A percentile compares a stretch with the other conserved stretches of the same genome.
Evolutionary conservation across 1,140 invertebrate genomes (phyloP).

Genomic region (Drosophila nasuta): DNA sequence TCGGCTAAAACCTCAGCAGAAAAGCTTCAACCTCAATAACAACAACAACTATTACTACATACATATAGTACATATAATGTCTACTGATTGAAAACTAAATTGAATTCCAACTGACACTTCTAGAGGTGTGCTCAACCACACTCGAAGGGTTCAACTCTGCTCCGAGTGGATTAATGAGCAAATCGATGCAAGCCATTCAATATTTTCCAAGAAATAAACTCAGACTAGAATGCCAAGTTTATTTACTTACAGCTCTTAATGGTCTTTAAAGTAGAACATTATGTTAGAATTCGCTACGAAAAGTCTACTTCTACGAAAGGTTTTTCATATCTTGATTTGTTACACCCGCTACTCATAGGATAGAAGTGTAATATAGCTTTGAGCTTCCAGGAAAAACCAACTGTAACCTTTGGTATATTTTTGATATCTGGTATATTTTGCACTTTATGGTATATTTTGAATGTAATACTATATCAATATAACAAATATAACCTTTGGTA

Average conservation of each 20-base stretch:
- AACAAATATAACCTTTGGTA: too few relatives aligned
- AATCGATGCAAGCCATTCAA: slow-evolving; percentile 4
- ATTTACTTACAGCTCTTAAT: not conserved
- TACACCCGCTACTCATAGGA: too few relatives aligned
- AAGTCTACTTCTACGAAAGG: too few relatives aligned
- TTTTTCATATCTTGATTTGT: too few relatives aligned
- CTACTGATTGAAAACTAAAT: slow-evolving; percentile 48
- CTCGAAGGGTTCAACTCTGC: not conserved
- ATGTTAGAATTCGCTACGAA: too few relatives aligned
- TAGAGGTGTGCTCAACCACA: slow-evolving; percentile 1
- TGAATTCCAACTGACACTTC: slow-evolving; percentile 30
- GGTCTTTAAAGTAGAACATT: not conserved
- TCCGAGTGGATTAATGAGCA: not conserved
- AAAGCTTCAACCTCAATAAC: slow-evolving; percentile 9
- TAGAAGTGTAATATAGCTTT: too few relatives aligned
- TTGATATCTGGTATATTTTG: too few relatives aligned
- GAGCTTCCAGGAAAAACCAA: too few relatives aligned
- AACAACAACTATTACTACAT: slow-evolving; percentile 10
- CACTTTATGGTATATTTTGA: too few relatives aligned
- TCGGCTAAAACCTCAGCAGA: slow-evolving; percentile 27
- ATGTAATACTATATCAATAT: too few relatives aligned
- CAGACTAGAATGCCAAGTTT: not conserved
- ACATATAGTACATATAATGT: slow-evolving; percentile 8
- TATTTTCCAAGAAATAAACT: not conserved
- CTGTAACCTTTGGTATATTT: too few relatives aligned